Evolutionary conservation across 2,888 invertebrate species (phyloP), one percentile per base, ranked within the genome.

Genomic region (Melanophora roralis): DNA sequence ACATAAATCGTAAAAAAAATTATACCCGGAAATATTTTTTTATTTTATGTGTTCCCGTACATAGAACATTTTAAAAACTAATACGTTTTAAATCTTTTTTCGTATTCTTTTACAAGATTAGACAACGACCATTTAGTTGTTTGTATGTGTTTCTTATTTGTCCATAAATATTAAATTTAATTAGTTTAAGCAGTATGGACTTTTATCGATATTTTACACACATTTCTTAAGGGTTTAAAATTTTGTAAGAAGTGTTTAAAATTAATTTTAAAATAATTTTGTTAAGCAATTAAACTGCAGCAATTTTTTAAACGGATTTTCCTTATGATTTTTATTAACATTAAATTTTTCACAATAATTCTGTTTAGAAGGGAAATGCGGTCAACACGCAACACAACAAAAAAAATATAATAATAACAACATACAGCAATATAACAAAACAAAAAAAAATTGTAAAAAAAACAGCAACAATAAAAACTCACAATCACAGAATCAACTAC

Each of bases 301-400:
- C 67, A 65, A 65, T 49, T 51, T 40, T 11, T 19, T 27, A 6
- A 4, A 11, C 4, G 12, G 12, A 12, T 47, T 45, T 36, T 65
- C 45, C 49, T 62, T 69, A 36, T 47, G 1, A 27, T 38, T 69
- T 49, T 64, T 45, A 12, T 57, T 60, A 62, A 62, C 36, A 57
- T 64, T 68, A 27, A 9, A 53, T 55, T 45, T 71, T 75, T 79
- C 47, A 19, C 59, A 71, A 65, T 49, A 64, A 60, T 74, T 68
- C 40, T 68, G 62, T 32, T 65, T 14, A 64, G 12, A 76, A 73
- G 38, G 59, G 59, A 76, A 80, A 73, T 51, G 45, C 76, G 80
- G 68, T 59, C 76, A 80, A 40, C 80, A 75, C 51, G 60, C 53
- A 73, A 78, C 40, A 40, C 53, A 27, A 71, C 53, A 27, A 14